Conservation (phyloP, 2,888 invertebrate genomes). For the Melanostoma scalare region DNA sequence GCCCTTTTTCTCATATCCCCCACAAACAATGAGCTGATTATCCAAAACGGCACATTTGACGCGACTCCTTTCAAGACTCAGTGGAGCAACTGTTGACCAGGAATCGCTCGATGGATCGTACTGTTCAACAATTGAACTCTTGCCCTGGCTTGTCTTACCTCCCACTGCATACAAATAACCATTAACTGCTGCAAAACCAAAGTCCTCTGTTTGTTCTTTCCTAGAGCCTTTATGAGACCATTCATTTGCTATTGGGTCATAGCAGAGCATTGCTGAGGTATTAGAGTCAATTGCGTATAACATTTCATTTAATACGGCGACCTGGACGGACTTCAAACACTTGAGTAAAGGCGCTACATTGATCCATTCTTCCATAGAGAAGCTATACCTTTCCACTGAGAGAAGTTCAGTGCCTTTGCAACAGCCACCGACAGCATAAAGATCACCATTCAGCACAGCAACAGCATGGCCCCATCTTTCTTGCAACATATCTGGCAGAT, state of each 20-base stretch:
- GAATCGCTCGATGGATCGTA: background rate
- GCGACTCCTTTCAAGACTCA: background rate
- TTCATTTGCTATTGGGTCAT: conserved; percentile 6
- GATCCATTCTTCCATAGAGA: background rate
- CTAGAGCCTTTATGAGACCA: conserved; percentile 9
- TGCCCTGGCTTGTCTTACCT: background rate
- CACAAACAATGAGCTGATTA: conserved; percentile 9
- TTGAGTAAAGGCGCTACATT: background rate
- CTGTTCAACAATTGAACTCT: background rate
- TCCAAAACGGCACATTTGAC: conserved; percentile 7
- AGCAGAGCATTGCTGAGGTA: conserved; percentile 18
- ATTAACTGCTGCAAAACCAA: conserved; percentile 8
- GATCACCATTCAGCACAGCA: conserved; percentile 7
- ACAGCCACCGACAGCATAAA: conserved; percentile 18
- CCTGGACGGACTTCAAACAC: background rate
- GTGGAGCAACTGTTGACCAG: background rate
- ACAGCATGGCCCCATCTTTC: background rate
- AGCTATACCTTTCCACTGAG: conserved; percentile 16
- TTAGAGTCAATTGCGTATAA: conserved; percentile 8
- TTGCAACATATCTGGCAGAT: background rate
- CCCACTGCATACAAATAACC: conserved; percentile 5
- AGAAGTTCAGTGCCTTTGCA: background rate
- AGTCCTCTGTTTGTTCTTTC: conserved; percentile 3
- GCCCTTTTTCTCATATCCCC: too few relatives aligned
- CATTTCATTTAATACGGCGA: background rate